Base-by-base conservation (phyloP, 1,140 invertebrate species). In the Theocolax elegans region DNA sequence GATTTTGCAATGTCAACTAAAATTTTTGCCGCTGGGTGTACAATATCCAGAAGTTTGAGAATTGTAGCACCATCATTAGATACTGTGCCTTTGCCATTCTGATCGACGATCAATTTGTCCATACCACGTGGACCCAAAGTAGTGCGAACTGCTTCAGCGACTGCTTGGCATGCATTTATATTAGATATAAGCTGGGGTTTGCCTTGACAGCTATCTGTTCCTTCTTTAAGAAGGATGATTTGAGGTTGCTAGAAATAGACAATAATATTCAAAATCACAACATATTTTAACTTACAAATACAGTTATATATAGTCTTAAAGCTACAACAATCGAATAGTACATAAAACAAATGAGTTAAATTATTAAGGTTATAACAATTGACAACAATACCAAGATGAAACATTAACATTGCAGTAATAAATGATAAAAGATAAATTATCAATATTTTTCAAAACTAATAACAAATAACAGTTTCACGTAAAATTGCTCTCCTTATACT, bases 1-100 rank as follows among this genome's bases (percentile, higher is more conserved):
- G 97, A 99, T 83, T 98, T 98, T 15, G 98, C 98, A 83, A 99
- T 99, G 80, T 99, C 98, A 15, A 99, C 98, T 48, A 99, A 86
- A 15, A 95, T 98, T 87, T 95, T 97, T 0, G 97, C 98, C 27
- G 98, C 98, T 3, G 98, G 98, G 87, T 99, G 98, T 62, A 99
- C 92, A 80, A 99, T 94, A 82, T 99, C 97, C 44, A 99, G 85
- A 27, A 98, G 88, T 85, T 99, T 99, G 89, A 99, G 91, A 73
- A 99, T 99, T 15, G 98, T 99, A 8, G 98, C 98, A 23, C 98
- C 98, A 88, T 99, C 98, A 84, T 99, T 99, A 1, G 98, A 99
- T 76, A 99, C 99, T 1, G 97, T 97, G 0, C 95, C 92, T 84
- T 95, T 96, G 3, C 96, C 93, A 75, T 90, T 90, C 65, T 88